Percentiles rank a stretch among this genome's conserved stretches.
phyloP scores from a whole-genome alignment of 2,888 invertebrate genomes.

The Caradrina clavipalpis region DNA sequence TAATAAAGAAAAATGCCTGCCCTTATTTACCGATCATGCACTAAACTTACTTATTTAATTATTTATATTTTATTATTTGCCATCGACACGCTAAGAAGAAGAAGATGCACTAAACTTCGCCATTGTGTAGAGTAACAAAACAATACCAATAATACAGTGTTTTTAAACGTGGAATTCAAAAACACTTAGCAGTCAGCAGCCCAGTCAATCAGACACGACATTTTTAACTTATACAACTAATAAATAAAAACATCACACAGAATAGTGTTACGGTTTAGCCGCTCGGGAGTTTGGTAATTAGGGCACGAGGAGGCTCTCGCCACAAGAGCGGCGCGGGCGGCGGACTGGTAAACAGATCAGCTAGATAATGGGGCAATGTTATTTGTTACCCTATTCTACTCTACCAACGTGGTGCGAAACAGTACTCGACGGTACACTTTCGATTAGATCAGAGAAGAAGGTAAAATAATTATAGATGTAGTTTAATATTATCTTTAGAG shows the following conservation, averaged over 20 bases:
- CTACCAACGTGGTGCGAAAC: neutral
- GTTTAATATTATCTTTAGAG: too few relatives aligned
- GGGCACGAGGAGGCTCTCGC: constrained; percentile 34
- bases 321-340: constrained; percentile 23
- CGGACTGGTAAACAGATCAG: constrained; percentile 40
- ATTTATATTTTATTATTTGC: too few relatives aligned
- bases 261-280: constrained; percentile 38
- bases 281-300: constrained; percentile 44
- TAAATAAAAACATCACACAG: constrained; percentile 3
- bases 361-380: constrained; percentile 31
- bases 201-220: neutral
- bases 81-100: too few relatives aligned
- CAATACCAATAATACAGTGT: neutral
- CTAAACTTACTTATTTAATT: too few relatives aligned
- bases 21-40: too few relatives aligned
- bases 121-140: too few relatives aligned
- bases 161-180: neutral
- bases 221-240: neutral
- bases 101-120: too few relatives aligned
- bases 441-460: constrained; percentile 9
- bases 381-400: constrained; percentile 14
- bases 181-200: neutral
- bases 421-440: neutral
- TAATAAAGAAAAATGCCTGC: too few relatives aligned
- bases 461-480: too few relatives aligned